Evolutionary conservation across 2,797 vertebrate genomes (phyloP).

Genomic region (Epinephelus coioides): DNA sequence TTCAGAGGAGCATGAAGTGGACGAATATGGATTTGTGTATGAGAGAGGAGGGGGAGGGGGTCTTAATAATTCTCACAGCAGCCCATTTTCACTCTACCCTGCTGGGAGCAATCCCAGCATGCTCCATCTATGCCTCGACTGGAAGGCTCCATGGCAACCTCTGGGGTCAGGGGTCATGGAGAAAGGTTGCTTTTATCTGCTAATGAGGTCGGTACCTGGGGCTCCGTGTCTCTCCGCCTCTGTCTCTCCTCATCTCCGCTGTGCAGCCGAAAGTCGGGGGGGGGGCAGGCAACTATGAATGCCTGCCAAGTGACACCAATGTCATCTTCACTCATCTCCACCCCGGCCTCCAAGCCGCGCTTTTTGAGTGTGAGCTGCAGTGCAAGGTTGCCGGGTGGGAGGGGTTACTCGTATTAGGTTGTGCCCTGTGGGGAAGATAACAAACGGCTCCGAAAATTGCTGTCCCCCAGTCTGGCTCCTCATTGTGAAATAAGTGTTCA

Average conservation of each 20-base stretch:
- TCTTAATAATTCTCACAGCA: conserved; percentile 75
- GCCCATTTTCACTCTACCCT: conserved; percentile 67
- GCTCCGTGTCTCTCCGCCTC: conserved; percentile 76
- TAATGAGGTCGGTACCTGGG: conserved; percentile 88
- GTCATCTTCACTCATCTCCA: conserved; percentile 82
- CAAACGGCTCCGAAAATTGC: conserved; percentile 70
- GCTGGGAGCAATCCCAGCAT: conserved; percentile 79
- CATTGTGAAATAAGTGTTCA: conserved; percentile 79
- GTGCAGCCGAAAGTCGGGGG: conserved; percentile 30
- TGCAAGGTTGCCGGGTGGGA: conserved; percentile 23
- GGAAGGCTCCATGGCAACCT: conserved; percentile 86
- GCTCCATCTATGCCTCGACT: conserved; percentile 75
- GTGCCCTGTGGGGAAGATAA: conserved; percentile 73
- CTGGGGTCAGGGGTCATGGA: conserved; percentile 79
- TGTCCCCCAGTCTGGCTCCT: conserved; percentile 78
- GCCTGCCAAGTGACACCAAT: conserved; percentile 78
- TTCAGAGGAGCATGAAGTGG: conserved; percentile 50
- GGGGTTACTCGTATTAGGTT: conserved; percentile 56
- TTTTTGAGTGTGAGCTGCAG: conserved; percentile 32
- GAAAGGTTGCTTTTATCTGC: conserved; percentile 90
- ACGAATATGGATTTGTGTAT: conserved; percentile 60
- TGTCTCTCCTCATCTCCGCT: conserved; percentile 63
- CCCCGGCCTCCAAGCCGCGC: conserved; percentile 10
- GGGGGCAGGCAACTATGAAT: conserved; percentile 57
- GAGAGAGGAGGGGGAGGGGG: conserved; percentile 6